Percentiles rank a stretch among this genome's conserved stretches.
Conservation (phyloP, 1,140 invertebrate genomes). For the Phenacoccus solenopsis region DNA sequence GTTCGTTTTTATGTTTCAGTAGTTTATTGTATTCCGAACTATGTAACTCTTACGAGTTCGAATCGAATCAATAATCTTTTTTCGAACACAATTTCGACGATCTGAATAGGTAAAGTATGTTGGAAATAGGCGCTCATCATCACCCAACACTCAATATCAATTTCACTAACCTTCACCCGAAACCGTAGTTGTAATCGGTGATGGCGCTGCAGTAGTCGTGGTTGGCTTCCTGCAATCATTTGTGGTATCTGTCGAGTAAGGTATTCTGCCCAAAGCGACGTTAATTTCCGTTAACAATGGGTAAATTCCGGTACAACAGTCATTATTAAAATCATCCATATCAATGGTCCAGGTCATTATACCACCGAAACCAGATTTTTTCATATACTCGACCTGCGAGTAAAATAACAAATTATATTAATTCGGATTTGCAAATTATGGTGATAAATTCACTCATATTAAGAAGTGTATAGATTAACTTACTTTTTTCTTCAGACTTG, state of each 20-base stretch:
- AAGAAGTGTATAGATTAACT: too few relatives aligned
- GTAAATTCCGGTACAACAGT: slow-evolving; percentile 60
- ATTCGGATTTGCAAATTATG: too few relatives aligned
- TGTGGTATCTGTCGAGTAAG: neutral
- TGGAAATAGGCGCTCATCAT: too few relatives aligned
- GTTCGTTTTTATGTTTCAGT: too few relatives aligned
- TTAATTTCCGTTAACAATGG: slow-evolving; percentile 61
- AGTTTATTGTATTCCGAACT: too few relatives aligned
- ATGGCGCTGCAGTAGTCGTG: neutral
- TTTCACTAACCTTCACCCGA: neutral
- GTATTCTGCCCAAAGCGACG: slow-evolving; percentile 45
- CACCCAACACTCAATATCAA: too few relatives aligned
- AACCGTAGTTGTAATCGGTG: neutral
- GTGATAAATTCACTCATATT: too few relatives aligned
- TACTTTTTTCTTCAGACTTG: slow-evolving; percentile 61
- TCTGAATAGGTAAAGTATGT: too few relatives aligned
- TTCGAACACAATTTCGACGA: too few relatives aligned
- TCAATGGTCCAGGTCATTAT: slow-evolving; percentile 83
- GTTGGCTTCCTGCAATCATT: neutral
- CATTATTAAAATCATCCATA: slow-evolving; percentile 75
- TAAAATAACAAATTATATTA: too few relatives aligned
- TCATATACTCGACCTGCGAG: slow-evolving; percentile 41
- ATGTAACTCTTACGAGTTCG: too few relatives aligned
- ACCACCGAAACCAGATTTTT: slow-evolving; percentile 56
- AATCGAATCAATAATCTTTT: too few relatives aligned